phyloP scores from a whole-genome alignment of 2,888 invertebrate genomes.

The Amphimallon solstitiale region DNA sequence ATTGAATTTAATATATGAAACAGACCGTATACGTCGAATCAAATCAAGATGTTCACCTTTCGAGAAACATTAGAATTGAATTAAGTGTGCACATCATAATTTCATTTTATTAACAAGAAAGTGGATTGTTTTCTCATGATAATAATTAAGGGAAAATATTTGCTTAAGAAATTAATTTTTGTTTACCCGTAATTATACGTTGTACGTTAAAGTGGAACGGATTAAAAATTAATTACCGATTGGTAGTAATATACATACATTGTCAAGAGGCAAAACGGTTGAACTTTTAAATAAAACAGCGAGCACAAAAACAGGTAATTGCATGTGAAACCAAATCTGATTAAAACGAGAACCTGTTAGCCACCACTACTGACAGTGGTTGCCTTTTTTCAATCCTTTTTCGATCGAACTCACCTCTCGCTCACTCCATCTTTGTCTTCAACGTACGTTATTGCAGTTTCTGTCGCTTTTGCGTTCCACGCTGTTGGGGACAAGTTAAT shows the following conservation, averaged over 20 bases:
- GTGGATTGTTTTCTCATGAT: no score
- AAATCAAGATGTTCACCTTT: no score
- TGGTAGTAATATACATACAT: slow-evolving; percentile 30
- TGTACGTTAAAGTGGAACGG: slow-evolving; percentile 10
- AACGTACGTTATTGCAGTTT: background rate
- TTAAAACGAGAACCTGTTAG: slow-evolving; percentile 55
- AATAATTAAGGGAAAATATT: slow-evolving; percentile 21
- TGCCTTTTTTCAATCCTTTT: slow-evolving; percentile 35
- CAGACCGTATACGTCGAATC: no score
- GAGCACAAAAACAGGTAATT: slow-evolving; percentile 51
- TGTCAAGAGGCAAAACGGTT: slow-evolving; percentile 41
- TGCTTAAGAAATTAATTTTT: slow-evolving; percentile 24
- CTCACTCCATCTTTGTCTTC: slow-evolving; percentile 5
- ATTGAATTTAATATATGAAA: no score
- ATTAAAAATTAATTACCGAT: slow-evolving; percentile 50
- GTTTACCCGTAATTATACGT: slow-evolving; percentile 32
- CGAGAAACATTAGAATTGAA: no score
- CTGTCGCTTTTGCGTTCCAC: slow-evolving; percentile 16
- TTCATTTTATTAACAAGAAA: no score
- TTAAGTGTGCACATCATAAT: no score
- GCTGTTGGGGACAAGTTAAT: slow-evolving; percentile 39
- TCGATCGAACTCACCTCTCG: slow-evolving; percentile 17
- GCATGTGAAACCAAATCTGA: slow-evolving; percentile 53
- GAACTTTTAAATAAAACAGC: slow-evolving; percentile 52
- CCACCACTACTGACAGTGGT: slow-evolving; percentile 44